Conservation (phyloP, 2,888 invertebrate genomes). For the Cephus sareptanus region DNA sequence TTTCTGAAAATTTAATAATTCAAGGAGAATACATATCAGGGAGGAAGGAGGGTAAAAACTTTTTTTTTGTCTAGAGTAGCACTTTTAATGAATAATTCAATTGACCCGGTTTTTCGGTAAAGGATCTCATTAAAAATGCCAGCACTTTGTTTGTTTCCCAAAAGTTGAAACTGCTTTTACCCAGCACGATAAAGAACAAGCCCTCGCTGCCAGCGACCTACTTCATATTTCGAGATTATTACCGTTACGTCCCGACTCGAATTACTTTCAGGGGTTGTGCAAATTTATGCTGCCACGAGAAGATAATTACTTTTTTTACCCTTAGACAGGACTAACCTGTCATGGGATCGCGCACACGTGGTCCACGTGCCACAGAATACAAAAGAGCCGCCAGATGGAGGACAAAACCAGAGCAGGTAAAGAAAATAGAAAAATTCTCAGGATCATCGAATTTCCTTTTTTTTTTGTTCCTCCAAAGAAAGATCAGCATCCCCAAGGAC, state of each 20-base stretch:
- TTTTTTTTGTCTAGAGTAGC: constrained; percentile 16
- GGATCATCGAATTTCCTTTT: neutral
- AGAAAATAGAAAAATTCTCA: neutral
- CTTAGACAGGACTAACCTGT: neutral
- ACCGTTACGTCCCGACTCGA: constrained; percentile 20
- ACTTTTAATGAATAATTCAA: constrained; percentile 36
- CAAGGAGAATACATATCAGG: neutral
- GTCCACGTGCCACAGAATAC: neutral
- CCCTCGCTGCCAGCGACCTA: constrained; percentile 23
- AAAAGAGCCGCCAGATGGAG: neutral
- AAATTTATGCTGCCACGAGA: constrained; percentile 11
- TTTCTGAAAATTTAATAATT: neutral
- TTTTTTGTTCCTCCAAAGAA: neutral
- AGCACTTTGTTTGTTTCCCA: constrained; percentile 24
- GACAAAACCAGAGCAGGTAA: neutral
- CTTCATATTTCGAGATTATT: constrained; percentile 37
- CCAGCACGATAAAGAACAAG: constrained; percentile 18
- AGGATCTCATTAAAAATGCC: constrained; percentile 39
- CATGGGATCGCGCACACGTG: neutral
- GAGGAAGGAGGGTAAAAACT: neutral
- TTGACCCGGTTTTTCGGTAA: constrained; percentile 34
- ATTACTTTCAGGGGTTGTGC: constrained; percentile 28
- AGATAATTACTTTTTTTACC: constrained; percentile 12
- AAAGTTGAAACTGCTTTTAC: constrained; percentile 28
- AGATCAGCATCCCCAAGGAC: neutral